Base-by-base conservation (phyloP, 2,888 invertebrate genomes). In the Nomada ferruginata region DNA sequence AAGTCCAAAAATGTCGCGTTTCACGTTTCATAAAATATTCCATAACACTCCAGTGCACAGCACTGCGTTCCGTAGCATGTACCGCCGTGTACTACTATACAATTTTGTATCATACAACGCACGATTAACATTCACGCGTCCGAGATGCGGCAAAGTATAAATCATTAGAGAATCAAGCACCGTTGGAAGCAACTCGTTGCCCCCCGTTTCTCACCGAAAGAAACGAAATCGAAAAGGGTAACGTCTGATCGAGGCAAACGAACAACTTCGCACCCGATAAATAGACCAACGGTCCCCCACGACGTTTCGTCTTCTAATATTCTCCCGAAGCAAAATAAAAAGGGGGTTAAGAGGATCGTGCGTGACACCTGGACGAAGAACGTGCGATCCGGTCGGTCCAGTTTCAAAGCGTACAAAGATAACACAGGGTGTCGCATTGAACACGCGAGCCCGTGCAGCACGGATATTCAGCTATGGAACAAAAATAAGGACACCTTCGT, bases 331-430 rank as follows among this genome's bases (percentile, higher is more conserved):
- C 73, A 20, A 61, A 72, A 65, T 65, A 63, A 71, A 77, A 74
- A 64, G 74, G 82, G 76, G 66, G 47, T 63, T 61, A 55, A 71
- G 69, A 73, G 74, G 53, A 70, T 77, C 60, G 66, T 47, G 64
- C 26, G 50, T 13, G 77, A 83, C 83, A 83, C 82, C 83, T 83
- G 83, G 83, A 42, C 60, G 63, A 55, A 71, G 66, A 61, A 44
- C 57, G 71, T 9, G 61, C 53, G 79, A 82, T 82, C 82, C 80
- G 74, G 76, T 83, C 81, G 77, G 70, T 83, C 83, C 81, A 83
- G 83, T 83, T 83, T 71, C 60, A 60, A 57, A 74, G 66, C 59
- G 63, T 42, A 23, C 68, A 76, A 76, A 73, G 75, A 82, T 76
- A 82, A 79, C 72, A 79, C 72, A 57, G 63, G 53, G 11, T 50